phyloP scores from a whole-genome alignment of 2,797 vertebrate genomes.

The Distichodus sexfasciatus region DNA sequence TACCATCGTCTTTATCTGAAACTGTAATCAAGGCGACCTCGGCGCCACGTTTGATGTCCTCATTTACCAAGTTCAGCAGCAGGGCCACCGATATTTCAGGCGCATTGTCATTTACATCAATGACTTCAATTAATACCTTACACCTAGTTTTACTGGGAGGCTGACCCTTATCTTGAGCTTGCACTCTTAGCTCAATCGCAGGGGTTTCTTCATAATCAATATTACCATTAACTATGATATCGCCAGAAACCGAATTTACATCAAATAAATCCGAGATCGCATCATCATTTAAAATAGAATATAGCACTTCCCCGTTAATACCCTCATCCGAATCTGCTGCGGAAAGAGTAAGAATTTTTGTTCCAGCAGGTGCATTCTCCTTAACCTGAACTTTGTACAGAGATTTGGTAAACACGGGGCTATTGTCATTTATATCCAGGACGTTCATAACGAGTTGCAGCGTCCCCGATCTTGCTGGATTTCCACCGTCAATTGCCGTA shows the following conservation, averaged over 20 bases:
- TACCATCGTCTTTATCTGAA: conserved; percentile 23
- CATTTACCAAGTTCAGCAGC: not conserved
- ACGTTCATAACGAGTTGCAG: conserved; percentile 27
- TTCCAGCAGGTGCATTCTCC: conserved; percentile 22
- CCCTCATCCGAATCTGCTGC: conserved; percentile 43
- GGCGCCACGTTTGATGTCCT: conserved; percentile 20
- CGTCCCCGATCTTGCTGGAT: conserved; percentile 33
- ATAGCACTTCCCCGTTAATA: conserved; percentile 41
- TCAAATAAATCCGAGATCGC: not conserved
- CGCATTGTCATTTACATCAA: conserved; percentile 31
- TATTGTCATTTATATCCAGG: conserved; percentile 46
- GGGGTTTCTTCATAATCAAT: conserved; percentile 1
- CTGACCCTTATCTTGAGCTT: not conserved
- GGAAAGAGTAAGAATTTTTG: not conserved
- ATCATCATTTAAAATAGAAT: conserved; percentile 51
- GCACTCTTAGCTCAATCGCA: not conserved
- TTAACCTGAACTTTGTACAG: conserved; percentile 39
- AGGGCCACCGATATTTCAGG: conserved; percentile 18
- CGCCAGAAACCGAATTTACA: not conserved
- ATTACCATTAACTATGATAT: not conserved
- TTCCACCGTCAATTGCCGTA: conserved; percentile 45
- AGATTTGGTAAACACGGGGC: conserved; percentile 33
- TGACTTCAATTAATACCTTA: conserved; percentile 28
- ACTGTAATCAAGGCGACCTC: conserved; percentile 21
- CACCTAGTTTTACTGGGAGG: not conserved